Evolutionary conservation across 92 coral and sea anemone species (phyloP).

Genomic region (Scolanthus callimorphus): DNA sequence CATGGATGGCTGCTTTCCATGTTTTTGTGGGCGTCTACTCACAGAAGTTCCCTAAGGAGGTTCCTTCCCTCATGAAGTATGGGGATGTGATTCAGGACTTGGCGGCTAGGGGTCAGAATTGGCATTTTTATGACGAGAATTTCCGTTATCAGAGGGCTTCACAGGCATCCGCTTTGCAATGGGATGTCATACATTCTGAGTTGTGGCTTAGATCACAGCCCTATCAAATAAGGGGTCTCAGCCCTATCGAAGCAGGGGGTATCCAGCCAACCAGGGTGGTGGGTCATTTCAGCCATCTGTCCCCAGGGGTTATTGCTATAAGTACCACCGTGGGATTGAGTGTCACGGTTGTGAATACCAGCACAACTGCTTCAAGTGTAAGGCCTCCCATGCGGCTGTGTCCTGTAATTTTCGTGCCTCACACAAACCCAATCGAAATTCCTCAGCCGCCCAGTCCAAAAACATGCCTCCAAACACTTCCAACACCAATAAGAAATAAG

Average conservation of each 20-base stretch:
- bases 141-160: slow-evolving; percentile 28
- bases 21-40: slow-evolving; percentile 42
- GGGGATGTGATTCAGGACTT: slow-evolving; percentile 32
- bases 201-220: slow-evolving; percentile 42
- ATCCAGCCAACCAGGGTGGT: background rate
- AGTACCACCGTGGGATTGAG: slow-evolving; percentile 9
- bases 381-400: slow-evolving; percentile 9
- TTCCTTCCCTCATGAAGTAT: slow-evolving; percentile 51
- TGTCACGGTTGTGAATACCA: slow-evolving; percentile 40
- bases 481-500: slow-evolving; percentile 35
- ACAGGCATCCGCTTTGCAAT: slow-evolving; percentile 15
- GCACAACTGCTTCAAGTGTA: slow-evolving; percentile 45
- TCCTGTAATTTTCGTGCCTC: slow-evolving; percentile 24
- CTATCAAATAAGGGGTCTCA: no score
- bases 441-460: background rate
- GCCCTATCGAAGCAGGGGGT: background rate
- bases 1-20: slow-evolving; percentile 43
- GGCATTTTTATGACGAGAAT: slow-evolving; percentile 51
- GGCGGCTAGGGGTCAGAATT: slow-evolving; percentile 50
- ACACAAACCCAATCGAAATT: slow-evolving; percentile 7
- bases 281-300: background rate
- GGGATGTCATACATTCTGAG: slow-evolving; percentile 46
- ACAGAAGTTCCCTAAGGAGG: slow-evolving; percentile 11
- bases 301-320: slow-evolving; percentile 25
- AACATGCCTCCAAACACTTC: slow-evolving; percentile 6